Base-by-base conservation (phyloP, 1,140 invertebrate species). In the Tachypleus tridentatus region DNA sequence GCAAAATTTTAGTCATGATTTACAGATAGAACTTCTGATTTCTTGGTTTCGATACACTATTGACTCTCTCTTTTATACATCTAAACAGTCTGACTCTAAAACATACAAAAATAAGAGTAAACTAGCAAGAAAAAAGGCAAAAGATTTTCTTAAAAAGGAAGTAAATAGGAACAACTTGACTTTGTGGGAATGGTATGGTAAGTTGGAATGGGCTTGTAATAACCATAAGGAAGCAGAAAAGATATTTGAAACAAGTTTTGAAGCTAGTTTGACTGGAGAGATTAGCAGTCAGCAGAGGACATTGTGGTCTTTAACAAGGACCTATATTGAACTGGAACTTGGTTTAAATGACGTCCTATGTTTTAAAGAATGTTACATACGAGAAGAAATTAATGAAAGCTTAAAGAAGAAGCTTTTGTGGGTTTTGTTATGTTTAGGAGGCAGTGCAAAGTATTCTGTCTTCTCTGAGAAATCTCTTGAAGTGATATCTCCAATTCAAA, bases 181-280 rank as follows among this genome's bases (percentile, higher is more conserved):
- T n/a, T 58, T 80, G 29, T 81, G 79, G 76, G 69, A 68, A 60
- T 70, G 70, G n/a, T 80, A 79, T 69, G 74, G 73, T 52, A 65
- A 70, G 54, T 66, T 77, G 51, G 75, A 80, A 64, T 74, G 69
- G 64, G 57, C 64, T 7, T 58, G 60, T 61, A 74, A 73, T 47
- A 74, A 74, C 56, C 57, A 68, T 11, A 68, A 70, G 11, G 77
- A 77, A 50, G 76, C 76, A 48, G 62, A 68, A 59, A 73, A 74
- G 59, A 72, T 79, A 48, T 71, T 77, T 60, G 72, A 76, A 7
- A 76, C 73, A 48, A 75, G 76, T 4, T 61, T 80, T 50, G 57
- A 64, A 4, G 72, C 69, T 74, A 74, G 71, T 57, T 61, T 60
- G 51, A 57, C 11, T 51, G 63, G 60, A 9, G 62, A 66, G 50